These are phyloP conservation scores for Mobula birostris DNA, from an alignment of 2,113 vertebrate species.

Conservation along the genomic window DNA sequence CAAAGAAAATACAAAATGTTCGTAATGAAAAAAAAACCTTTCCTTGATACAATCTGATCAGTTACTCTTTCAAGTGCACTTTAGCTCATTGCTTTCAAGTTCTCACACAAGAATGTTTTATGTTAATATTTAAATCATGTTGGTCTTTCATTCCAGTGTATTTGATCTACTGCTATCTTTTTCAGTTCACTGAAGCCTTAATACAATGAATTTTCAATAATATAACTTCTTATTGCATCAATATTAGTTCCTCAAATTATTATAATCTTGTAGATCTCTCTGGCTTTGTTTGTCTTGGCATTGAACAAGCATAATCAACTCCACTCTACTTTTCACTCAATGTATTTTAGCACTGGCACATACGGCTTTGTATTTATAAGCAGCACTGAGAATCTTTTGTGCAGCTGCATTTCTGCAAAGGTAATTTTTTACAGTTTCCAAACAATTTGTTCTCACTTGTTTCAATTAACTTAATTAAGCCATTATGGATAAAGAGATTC, in stretches of 20 bases:
- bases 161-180: neutral
- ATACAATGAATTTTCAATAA: neutral
- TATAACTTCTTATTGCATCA: neutral
- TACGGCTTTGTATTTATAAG: neutral
- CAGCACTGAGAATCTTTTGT: neutral
- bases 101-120: neutral
- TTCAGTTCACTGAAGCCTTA: neutral
- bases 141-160: neutral
- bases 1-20: neutral
- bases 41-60: neutral
- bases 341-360: neutral
- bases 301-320: neutral
- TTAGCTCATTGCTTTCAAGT: neutral
- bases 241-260: neutral
- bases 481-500: neutral
- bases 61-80: neutral
- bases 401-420: neutral
- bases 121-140: neutral
- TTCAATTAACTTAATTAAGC: neutral
- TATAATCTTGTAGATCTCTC: neutral
- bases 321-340: neutral
- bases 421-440: neutral
- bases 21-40: neutral
- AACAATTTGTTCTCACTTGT: too few relatives aligned
- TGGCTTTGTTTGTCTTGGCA: neutral